Percentiles rank a stretch among this genome's conserved stretches.
Conservation (phyloP, 2,113 vertebrate species). For the Pterocles orientalis region DNA sequence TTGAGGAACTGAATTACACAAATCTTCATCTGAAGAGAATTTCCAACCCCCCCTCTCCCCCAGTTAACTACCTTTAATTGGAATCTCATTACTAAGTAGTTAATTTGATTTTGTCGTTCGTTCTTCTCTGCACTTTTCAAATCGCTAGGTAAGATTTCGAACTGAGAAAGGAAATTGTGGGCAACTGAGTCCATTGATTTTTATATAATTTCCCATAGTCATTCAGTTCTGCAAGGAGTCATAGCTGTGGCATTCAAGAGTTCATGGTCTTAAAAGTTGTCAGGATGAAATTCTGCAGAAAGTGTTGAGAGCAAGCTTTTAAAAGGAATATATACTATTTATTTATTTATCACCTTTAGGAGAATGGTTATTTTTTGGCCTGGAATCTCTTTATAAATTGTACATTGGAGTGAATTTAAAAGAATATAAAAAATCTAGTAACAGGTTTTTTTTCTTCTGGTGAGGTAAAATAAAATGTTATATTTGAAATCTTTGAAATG, state of each 20-base stretch:
- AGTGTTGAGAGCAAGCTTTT: background rate
- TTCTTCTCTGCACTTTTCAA: background rate
- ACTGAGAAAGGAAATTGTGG: background rate
- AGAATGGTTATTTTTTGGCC: background rate
- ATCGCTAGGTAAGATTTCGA: background rate
- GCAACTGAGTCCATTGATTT: background rate
- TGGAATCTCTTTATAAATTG: background rate
- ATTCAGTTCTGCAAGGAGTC: background rate
- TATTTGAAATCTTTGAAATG: background rate
- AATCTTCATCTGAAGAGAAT: background rate
- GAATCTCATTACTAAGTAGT: background rate
- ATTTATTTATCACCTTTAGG: background rate
- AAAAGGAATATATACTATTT: background rate
- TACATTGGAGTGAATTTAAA: background rate
- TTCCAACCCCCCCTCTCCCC: background rate
- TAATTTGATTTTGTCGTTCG: rapidly evolving
- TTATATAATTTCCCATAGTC: background rate
- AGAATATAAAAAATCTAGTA: background rate
- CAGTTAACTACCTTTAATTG: background rate
- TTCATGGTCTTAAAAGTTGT: background rate
- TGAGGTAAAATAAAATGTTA: background rate
- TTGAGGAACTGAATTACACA: background rate
- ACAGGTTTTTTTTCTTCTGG: background rate
- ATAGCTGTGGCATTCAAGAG: background rate
- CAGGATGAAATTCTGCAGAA: background rate